Evolutionary conservation across 2,888 invertebrate species (phyloP), one percentile per base, ranked within the genome.

Genomic region (Hemaris fuciformis): DNA sequence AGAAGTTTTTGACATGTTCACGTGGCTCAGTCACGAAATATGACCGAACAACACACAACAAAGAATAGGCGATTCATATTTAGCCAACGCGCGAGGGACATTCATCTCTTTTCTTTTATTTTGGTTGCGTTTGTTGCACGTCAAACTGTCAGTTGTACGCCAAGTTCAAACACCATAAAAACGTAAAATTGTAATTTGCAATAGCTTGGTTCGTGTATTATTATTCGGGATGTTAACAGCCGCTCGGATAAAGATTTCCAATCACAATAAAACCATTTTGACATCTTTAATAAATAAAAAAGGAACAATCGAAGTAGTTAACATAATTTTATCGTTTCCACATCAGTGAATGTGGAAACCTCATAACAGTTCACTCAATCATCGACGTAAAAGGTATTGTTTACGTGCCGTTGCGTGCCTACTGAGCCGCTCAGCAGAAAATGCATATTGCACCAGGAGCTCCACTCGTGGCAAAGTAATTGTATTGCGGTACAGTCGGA

Each of bases 381-480:
- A 31, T 31, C 31, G 10, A 53, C 31, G 53, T 53, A 53, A 53
- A 46, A 27, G 27, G 53, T 10, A 53, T 53, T 53, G 53, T 53
- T 31, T 53, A 53, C 53, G 31, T 27, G 18, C 20, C 53, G 53
- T 31, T 53, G 53, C 53, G 10, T 31, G 53, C 53, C 27, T 20
- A 53, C 53, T 53, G 53, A 53, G 31, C 27, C 31, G 53, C 31
- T 31, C 53, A 53, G 53, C 53, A 53, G 53, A 60, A 53, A 60
- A 53, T 53, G 53, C n/a, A 53, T 45, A 60, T 60, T 23, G 60
- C 48, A 41, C n/a, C 25, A 41, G 41, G 48, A 60, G 48, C 53
- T 41, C 18, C 25, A 48, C 60, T 53, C 41, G 25, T 41, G 48
- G 41, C 61, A 56, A 57, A 57, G 56, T 57, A 61, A 57, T 53